Evolutionary conservation across 2,113 vertebrate genomes (phyloP).

Genomic region (Macheiramphus alcinus): DNA sequence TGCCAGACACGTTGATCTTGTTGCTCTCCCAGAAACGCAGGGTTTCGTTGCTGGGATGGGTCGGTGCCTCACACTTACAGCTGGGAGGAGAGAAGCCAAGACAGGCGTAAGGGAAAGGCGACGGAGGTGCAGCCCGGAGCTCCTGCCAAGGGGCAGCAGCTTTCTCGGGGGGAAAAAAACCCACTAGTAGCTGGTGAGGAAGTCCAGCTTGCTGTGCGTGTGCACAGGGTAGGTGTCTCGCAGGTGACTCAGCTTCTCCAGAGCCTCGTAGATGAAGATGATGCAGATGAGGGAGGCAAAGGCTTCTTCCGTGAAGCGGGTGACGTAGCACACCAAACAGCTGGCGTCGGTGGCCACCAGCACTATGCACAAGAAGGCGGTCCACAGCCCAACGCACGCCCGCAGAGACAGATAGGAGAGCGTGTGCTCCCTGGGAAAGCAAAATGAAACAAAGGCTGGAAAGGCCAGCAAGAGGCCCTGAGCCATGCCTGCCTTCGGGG

Average conservation of each 20-base stretch:
- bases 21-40: too few relatives aligned
- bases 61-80: too few relatives aligned
- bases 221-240: slow-evolving; percentile 86
- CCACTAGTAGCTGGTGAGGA: slow-evolving; percentile 87
- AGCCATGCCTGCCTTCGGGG: too few relatives aligned
- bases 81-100: too few relatives aligned
- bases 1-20: too few relatives aligned
- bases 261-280: slow-evolving; percentile 92
- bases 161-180: background rate
- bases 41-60: too few relatives aligned
- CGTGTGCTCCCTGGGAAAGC: slow-evolving; percentile 76
- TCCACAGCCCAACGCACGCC: slow-evolving; percentile 90
- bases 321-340: slow-evolving; percentile 91
- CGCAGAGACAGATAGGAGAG: slow-evolving; percentile 90
- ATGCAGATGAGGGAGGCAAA: slow-evolving; percentile 92
- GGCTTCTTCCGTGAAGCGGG: slow-evolving; percentile 95
- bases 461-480: too few relatives aligned
- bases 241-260: slow-evolving; percentile 89
- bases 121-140: background rate
- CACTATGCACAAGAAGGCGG: slow-evolving; percentile 83
- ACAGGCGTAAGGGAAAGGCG: background rate
- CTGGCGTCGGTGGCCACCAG: slow-evolving; percentile 93
- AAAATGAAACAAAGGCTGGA: too few relatives aligned
- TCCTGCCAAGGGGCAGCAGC: background rate
- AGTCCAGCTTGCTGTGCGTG: slow-evolving; percentile 81